Base-by-base conservation (phyloP, 2,797 vertebrate genomes). In the Erpetoichthys calabaricus region DNA sequence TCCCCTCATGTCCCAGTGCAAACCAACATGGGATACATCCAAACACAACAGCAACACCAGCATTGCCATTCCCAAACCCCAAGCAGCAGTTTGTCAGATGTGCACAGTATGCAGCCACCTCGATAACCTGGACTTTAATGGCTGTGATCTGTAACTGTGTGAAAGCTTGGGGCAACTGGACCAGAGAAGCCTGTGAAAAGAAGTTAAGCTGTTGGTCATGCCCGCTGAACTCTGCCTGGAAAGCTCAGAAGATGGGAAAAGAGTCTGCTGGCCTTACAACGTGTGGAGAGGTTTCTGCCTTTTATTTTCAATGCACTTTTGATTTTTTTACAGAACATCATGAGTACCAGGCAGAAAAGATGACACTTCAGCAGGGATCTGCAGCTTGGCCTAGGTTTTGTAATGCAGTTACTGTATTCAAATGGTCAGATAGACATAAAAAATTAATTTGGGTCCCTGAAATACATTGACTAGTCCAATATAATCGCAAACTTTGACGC, bases 61-160 rank as follows among this genome's bases (percentile, higher is more conserved):
- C 86, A 76, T 70, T 87, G 76, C 71, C 85, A 79, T 66, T 52
- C 68, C 0, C 86, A 87, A 66, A 76, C 76, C 69, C 82, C 87
- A 64, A 58, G 80, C 52, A 78, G 80, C 73, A 81, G 73, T 57
- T 75, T 88, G 63, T 81, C 86, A 0, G 90, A 88, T 79, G 80
- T 89, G 63, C 68, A 84, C 0, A 90, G 88, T 70, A 82, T 91
- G 81, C 72, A 75, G 55, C 77, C 91, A 65, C 88, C 86, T 42
- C 88, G 84, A 84, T 74, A 68, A 68, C 68, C 5, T 5, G 54
- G 45, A 6, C 49, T 9, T 67, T 44, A 59, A 8, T 57, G 10
- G 42, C 7, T 4, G 45, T 10, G 61, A 51, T n/a, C 2, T 45
- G 55, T 44, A 43, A 41, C 53, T 4, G 41, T 41, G 41, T 42